Evolutionary conservation across 2,113 vertebrate genomes (phyloP).

Genomic region (Piaya cayana): DNA sequence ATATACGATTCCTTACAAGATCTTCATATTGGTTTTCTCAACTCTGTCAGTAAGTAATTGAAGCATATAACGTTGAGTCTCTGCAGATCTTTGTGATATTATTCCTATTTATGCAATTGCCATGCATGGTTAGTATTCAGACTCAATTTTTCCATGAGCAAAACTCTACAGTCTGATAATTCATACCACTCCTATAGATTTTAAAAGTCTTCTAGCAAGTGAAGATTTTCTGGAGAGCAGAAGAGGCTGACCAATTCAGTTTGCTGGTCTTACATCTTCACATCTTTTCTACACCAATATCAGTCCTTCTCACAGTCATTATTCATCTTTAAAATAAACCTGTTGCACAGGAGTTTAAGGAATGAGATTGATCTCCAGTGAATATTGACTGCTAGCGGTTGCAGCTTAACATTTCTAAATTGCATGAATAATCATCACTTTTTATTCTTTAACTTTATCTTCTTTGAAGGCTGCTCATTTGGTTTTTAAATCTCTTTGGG

Average conservation of each 20-base stretch:
- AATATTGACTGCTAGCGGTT: background rate
- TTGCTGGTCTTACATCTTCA: background rate
- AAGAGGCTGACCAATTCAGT: background rate
- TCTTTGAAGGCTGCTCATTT: slow-evolving; percentile 9
- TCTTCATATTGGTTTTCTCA: background rate
- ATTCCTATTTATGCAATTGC: background rate
- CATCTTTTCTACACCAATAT: background rate
- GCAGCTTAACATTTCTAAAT: background rate
- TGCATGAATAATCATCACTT: background rate
- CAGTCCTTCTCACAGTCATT: background rate
- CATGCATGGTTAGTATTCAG: background rate
- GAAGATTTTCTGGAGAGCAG: background rate
- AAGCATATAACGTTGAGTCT: background rate
- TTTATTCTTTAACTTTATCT: background rate
- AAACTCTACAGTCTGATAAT: background rate
- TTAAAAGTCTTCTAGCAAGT: background rate
- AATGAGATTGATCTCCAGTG: background rate
- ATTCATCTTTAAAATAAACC: background rate
- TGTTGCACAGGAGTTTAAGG: background rate
- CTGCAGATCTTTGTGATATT: background rate
- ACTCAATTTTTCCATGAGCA: background rate
- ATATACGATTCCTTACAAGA: background rate
- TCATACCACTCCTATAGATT: background rate
- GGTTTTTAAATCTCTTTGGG: slow-evolving; percentile 21
- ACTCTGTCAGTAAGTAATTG: background rate